A percentile compares a stretch with the other conserved stretches of the same genome.
phyloP scores from a whole-genome alignment of 2,797 vertebrate species.

The Notoglanidium macrostoma region DNA sequence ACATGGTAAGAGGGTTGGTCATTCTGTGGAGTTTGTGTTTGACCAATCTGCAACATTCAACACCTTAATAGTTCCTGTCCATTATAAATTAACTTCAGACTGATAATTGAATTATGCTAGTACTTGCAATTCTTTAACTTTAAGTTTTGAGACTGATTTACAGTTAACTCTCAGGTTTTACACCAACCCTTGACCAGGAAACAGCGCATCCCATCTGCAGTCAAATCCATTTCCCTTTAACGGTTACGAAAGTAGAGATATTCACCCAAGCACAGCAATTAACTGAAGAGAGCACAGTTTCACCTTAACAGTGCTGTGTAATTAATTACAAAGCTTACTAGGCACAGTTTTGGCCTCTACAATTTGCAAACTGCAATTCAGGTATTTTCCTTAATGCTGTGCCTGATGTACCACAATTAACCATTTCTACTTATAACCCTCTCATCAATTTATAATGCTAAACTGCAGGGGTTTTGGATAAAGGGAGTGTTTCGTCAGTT shows the following conservation, averaged over 20 bases:
- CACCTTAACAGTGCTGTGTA: not conserved
- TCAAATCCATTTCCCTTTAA: not conserved
- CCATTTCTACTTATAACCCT: not conserved
- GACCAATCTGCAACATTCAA: not conserved
- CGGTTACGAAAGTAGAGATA: not conserved
- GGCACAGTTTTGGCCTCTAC: not conserved
- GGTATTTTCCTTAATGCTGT: not conserved
- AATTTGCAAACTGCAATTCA: not conserved
- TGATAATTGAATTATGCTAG: not conserved
- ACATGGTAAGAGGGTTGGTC: not conserved
- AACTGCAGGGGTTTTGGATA: not conserved
- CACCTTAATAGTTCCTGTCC: not conserved
- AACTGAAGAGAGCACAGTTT: not conserved
- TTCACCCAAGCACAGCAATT: not conserved
- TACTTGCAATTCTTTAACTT: not conserved
- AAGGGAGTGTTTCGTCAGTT: not conserved
- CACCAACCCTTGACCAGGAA: not conserved
- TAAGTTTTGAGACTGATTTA: not conserved
- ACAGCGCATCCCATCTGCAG: not conserved
- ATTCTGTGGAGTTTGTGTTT: not conserved
- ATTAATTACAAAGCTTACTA: constrained; percentile 1
- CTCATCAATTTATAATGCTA: not conserved
- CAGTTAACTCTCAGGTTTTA: not conserved
- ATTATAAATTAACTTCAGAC: not conserved
- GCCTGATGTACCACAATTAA: not conserved